Percentiles rank a stretch among this genome's conserved stretches.
phyloP scores from a whole-genome alignment of 2,113 vertebrate genomes.

The Asarcornis scutulata region DNA sequence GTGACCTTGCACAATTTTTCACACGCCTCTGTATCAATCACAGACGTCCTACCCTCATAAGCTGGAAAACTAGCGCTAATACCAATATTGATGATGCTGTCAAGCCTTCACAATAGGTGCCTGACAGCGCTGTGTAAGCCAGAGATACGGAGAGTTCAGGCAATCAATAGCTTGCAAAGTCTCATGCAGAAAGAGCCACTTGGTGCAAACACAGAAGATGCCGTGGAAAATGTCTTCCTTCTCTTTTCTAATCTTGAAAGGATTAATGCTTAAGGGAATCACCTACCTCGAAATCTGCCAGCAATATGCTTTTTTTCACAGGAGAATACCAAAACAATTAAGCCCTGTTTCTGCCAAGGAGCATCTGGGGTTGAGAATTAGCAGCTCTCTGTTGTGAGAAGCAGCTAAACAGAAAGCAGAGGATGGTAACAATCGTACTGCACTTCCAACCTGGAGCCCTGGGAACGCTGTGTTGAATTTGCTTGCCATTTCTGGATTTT shows the following conservation, averaged over 20 bases:
- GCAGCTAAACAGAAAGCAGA: neutral
- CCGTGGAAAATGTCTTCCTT: neutral
- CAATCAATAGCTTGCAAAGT: neutral
- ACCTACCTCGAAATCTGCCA: neutral
- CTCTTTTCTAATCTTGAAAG: neutral
- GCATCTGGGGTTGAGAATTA: neutral
- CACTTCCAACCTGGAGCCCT: neutral
- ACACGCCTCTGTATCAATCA: neutral
- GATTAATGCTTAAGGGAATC: neutral
- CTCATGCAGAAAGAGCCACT: neutral
- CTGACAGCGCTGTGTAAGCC: neutral
- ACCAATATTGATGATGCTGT: conserved; percentile 37
- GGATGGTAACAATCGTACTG: accelerated
- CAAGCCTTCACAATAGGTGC: conserved; percentile 24
- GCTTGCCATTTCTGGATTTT: neutral
- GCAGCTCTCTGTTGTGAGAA: neutral
- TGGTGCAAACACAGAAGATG: neutral
- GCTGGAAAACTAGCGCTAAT: conserved; percentile 2
- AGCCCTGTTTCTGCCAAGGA: neutral
- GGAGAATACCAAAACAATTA: neutral
- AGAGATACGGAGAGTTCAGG: neutral
- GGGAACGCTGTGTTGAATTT: neutral
- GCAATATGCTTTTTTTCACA: neutral
- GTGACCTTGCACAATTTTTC: neutral
- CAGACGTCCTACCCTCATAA: neutral